A percentile compares a stretch with the other conserved stretches of the same genome.
Evolutionary conservation across 2,888 invertebrate species (phyloP).

Genomic region (Amorpha juglandis): DNA sequence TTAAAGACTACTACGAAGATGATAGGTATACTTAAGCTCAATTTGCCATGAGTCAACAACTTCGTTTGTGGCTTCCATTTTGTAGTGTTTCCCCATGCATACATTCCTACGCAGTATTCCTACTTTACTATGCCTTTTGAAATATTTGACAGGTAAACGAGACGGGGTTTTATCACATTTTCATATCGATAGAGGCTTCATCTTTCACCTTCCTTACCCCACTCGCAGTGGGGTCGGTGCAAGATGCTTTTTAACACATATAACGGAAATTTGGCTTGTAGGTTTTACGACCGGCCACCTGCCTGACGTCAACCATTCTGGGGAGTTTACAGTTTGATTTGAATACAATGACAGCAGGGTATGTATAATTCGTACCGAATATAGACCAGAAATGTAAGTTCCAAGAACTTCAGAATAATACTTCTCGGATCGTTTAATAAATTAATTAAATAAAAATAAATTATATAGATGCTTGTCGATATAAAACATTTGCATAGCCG

Average conservation of each 20-base stretch:
- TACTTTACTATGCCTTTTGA: neutral
- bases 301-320: too few species aligned
- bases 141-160: neutral
- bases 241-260: too few species aligned
- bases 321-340: too few species aligned
- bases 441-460: neutral
- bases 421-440: neutral
- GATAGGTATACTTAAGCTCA: too few species aligned
- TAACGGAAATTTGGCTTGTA: too few species aligned
- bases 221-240: too few species aligned
- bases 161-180: neutral
- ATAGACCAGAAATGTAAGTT: neutral
- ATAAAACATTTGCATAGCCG: conserved; percentile 8
- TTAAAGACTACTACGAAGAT: neutral
- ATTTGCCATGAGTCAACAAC: neutral
- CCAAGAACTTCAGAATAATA: too few species aligned
- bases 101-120: neutral
- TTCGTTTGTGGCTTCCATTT: neutral
- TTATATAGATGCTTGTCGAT: neutral
- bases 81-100: conserved; percentile 6
- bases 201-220: too few species aligned
- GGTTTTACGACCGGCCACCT: too few species aligned
- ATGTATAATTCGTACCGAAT: too few species aligned
- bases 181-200: neutral
- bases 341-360: neutral